These are phyloP conservation scores for Urosaurus nigricauda DNA, from an alignment of 2,797 vertebrate species.

Conservation along the genomic window DNA sequence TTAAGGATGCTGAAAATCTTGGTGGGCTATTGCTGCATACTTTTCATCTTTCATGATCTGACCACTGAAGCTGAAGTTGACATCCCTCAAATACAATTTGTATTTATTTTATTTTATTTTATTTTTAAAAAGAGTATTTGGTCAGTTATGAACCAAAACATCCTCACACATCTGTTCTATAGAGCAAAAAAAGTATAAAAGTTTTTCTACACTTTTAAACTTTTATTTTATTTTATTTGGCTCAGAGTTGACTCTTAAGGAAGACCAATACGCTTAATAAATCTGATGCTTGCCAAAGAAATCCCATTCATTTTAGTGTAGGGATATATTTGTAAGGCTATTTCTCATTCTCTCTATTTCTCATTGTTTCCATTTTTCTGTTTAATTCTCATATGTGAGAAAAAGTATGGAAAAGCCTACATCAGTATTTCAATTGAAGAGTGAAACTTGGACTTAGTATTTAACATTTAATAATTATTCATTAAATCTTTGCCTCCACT, in stretches of 20 bases:
- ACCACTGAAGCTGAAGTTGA: fast-evolving
- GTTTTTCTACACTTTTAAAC: neutral
- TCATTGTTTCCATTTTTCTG: too few species aligned
- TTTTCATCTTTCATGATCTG: neutral
- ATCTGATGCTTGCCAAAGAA: neutral
- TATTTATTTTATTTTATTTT: too few species aligned
- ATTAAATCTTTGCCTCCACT: too few species aligned
- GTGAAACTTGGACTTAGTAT: too few species aligned
- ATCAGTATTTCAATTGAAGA: too few species aligned
- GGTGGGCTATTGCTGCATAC: neutral
- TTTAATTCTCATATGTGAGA: too few species aligned
- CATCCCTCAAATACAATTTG: neutral
- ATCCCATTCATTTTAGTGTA: neutral
- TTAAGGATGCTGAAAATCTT: neutral
- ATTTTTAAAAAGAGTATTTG: neutral
- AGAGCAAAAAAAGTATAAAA: too few species aligned
- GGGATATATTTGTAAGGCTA: too few species aligned
- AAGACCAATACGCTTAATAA: neutral
- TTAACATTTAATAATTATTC: too few species aligned
- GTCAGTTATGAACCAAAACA: fast-evolving
- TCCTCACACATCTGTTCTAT: neutral
- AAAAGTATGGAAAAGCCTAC: too few species aligned
- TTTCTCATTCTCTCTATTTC: too few species aligned
- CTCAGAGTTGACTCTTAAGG: neutral
- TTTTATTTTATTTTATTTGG: neutral